A percentile compares a stretch with the other conserved stretches of the same genome.
Evolutionary conservation across 2,797 vertebrate genomes (phyloP).

Genomic region (Myotis findleyi): DNA sequence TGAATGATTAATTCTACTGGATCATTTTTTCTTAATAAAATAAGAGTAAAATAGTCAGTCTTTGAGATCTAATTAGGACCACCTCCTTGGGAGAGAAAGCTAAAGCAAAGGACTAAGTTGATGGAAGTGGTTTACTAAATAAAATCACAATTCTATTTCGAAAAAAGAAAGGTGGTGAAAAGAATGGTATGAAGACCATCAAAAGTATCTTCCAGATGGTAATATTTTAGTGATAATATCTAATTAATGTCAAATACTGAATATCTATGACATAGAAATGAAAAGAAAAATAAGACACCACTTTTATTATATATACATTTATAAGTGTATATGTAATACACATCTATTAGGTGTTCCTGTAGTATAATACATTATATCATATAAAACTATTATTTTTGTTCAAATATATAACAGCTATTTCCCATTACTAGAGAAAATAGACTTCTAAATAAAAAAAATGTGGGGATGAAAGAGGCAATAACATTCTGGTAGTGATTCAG

Average conservation of each 20-base stretch:
- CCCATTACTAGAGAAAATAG: constrained; percentile 40
- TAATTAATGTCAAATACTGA: background rate
- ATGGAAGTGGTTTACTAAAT: background rate
- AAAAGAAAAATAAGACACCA: background rate
- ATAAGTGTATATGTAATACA: background rate
- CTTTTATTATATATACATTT: background rate
- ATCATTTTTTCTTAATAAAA: background rate
- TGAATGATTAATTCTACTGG: background rate
- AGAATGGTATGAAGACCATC: background rate
- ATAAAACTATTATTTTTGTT: constrained; percentile 44
- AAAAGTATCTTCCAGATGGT: background rate
- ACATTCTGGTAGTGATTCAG: constrained; percentile 46
- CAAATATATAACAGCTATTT: constrained; percentile 18
- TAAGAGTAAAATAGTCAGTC: background rate
- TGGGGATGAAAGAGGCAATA: background rate
- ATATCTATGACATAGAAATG: background rate
- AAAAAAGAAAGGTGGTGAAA: background rate
- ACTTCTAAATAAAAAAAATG: constrained; percentile 17
- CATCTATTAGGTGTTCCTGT: background rate
- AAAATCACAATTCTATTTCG: background rate
- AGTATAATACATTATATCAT: background rate
- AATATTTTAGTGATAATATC: background rate
- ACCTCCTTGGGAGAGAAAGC: background rate
- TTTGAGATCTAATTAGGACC: background rate
- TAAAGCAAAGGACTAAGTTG: background rate